These are phyloP conservation scores for Lithophane semibrunnea DNA, from an alignment of 2,888 invertebrate genomes.

Conservation along the genomic window DNA sequence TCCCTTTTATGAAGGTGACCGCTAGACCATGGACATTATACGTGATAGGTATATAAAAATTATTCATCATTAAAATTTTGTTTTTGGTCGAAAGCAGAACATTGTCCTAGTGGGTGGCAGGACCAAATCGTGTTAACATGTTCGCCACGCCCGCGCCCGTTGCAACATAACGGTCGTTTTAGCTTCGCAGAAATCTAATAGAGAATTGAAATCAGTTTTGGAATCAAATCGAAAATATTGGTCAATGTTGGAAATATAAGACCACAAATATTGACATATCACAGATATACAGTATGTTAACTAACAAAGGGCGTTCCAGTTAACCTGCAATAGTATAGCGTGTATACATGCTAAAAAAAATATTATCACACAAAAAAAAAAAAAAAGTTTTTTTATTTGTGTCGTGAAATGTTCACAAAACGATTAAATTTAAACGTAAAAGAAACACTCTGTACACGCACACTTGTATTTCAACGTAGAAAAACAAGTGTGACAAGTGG, in stretches of 20 bases:
- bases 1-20: constrained; percentile 48
- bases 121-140: constrained; percentile 41
- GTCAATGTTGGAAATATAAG: neutral
- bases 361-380: too few species aligned
- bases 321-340: too few species aligned
- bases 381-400: too few species aligned
- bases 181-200: neutral
- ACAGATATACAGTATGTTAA: neutral
- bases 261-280: too few species aligned
- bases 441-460: too few species aligned
- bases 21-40: constrained; percentile 33
- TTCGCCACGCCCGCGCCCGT: neutral
- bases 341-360: too few species aligned
- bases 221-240: neutral
- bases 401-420: too few species aligned
- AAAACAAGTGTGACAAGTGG: too few species aligned
- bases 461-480: too few species aligned
- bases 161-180: constrained; percentile 20
- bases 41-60: constrained; percentile 34
- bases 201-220: constrained; percentile 30
- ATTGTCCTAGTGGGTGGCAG: constrained; percentile 34
- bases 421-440: too few species aligned
- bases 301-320: too few species aligned
- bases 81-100: constrained; percentile 58
- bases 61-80: constrained; percentile 59